These are phyloP conservation scores for Kryptolebias marmoratus DNA, from an alignment of 2,113 vertebrate genomes.

Conservation along the genomic window DNA sequence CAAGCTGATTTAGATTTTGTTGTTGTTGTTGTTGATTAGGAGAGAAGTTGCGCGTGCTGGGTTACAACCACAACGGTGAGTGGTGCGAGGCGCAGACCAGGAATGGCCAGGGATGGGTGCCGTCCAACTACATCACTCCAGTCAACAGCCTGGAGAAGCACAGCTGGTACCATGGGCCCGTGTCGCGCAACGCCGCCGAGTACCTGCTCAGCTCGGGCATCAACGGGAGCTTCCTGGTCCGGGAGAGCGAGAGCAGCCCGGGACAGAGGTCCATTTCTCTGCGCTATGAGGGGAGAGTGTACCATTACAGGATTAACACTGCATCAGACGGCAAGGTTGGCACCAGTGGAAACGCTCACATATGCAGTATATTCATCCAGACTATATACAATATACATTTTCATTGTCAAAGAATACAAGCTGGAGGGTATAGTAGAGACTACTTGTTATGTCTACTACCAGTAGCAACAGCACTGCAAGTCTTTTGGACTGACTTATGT, in stretches of 20 bases:
- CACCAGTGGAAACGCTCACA: neutral
- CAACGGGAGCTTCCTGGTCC: slow-evolving; percentile 98
- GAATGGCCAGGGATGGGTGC: slow-evolving; percentile 99
- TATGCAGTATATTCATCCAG: too few relatives aligned
- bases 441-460: neutral
- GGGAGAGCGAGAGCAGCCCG: slow-evolving; percentile 98
- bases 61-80: slow-evolving; percentile 98
- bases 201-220: slow-evolving; percentile 98
- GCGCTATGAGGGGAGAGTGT: slow-evolving; percentile 96
- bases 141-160: slow-evolving; percentile 99
- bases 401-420: neutral
- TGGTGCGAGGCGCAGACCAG: slow-evolving; percentile 99
- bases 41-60: slow-evolving; percentile 95
- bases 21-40: slow-evolving; percentile 72
- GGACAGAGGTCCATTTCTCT: slow-evolving; percentile 98
- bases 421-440: neutral
- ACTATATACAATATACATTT: neutral
- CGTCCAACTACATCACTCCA: slow-evolving; percentile 99
- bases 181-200: slow-evolving; percentile 96
- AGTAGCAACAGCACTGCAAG: neutral
- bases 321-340: slow-evolving; percentile 94
- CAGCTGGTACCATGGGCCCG: slow-evolving; percentile 98
- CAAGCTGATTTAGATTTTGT: neutral
- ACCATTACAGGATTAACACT: slow-evolving; percentile 99
- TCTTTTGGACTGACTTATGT: neutral